Conservation (phyloP, 2,888 invertebrate species). For the Myathropa florea region DNA sequence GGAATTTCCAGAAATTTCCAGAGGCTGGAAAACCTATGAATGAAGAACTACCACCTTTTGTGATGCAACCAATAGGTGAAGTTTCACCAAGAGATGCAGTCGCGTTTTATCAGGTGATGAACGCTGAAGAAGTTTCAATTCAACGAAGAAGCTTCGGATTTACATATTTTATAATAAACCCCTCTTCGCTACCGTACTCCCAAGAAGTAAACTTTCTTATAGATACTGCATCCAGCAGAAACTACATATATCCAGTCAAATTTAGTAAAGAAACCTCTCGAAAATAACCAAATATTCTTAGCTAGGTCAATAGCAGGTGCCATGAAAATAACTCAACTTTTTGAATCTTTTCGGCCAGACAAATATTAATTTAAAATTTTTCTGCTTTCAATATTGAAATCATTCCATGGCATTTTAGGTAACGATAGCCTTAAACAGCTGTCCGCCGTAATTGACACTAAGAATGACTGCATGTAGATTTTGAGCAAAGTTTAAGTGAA, state of each 20-base stretch:
- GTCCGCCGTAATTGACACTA: too few relatives aligned
- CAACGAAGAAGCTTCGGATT: neutral
- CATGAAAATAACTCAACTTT: neutral
- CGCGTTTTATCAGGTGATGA: slow-evolving; percentile 1
- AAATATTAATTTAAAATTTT: too few relatives aligned
- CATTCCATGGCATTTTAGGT: neutral
- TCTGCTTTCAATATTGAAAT: neutral
- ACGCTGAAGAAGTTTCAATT: slow-evolving; percentile 4
- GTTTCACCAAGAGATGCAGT: slow-evolving; percentile 10
- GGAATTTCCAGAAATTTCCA: slow-evolving; percentile 24
- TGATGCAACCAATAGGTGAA: neutral
- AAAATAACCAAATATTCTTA: neutral
- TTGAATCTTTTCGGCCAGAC: slow-evolving; percentile 16
- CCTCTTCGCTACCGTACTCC: slow-evolving; percentile 10
- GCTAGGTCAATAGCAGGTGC: slow-evolving; percentile 11
- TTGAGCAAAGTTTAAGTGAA: neutral
- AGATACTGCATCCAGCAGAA: slow-evolving; percentile 8
- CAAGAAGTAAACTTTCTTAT: neutral
- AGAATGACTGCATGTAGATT: slow-evolving; percentile 20
- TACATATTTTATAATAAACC: slow-evolving; percentile 38
- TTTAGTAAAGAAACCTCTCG: neutral
- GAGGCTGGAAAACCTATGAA: neutral
- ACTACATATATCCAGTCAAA: slow-evolving; percentile 12
- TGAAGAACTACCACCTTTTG: neutral
- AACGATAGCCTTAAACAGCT: neutral